Conservation (phyloP, 2,113 vertebrate species). For the Gambusia holbrooki region DNA sequence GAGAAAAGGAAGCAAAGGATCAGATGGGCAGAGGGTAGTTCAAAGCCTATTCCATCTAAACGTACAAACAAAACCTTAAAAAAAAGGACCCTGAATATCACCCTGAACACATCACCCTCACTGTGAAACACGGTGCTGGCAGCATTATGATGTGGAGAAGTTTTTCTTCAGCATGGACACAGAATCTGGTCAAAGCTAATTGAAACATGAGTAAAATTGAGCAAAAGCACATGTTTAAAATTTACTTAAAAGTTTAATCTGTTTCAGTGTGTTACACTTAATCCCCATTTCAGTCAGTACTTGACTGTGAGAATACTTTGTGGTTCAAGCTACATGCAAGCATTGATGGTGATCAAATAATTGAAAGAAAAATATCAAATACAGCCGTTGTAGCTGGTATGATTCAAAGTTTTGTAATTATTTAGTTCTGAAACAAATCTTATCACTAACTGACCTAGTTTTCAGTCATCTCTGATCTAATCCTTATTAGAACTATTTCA, state of each 20-base stretch:
- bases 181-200: not conserved
- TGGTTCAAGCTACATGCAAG: not conserved
- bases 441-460: not conserved
- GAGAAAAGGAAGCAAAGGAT: constrained; percentile 1
- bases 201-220: not conserved
- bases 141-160: not conserved
- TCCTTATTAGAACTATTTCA: no score
- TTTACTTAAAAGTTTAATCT: not conserved
- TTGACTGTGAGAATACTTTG: not conserved
- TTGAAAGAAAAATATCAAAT: not conserved
- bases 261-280: no score
- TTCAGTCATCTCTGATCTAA: no score
- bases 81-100: not conserved
- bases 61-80: not conserved
- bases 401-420: not conserved
- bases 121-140: not conserved
- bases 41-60: not conserved
- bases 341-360: not conserved
- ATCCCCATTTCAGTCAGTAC: not conserved
- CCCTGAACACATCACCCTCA: not conserved
- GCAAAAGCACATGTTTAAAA: not conserved
- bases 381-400: not conserved
- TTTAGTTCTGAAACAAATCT: not conserved
- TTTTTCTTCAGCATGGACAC: not conserved
- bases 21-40: not conserved